phyloP scores from a whole-genome alignment of 2,888 invertebrate genomes.

The Oxyteleia sp. region DNA sequence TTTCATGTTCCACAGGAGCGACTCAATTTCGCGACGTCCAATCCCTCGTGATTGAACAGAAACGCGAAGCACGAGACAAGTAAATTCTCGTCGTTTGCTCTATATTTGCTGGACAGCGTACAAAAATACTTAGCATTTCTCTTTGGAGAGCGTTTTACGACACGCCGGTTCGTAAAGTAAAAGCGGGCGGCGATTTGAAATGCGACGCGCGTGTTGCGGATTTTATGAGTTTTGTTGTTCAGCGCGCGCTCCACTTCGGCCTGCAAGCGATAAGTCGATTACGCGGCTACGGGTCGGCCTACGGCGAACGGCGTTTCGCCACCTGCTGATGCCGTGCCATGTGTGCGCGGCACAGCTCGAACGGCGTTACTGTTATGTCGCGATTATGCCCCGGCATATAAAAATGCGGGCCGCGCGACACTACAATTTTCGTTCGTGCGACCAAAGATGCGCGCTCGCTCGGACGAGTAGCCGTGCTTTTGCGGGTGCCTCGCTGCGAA shows the following conservation, averaged over 20 bases:
- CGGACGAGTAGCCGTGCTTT: constrained; percentile 28
- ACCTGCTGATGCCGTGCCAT: constrained; percentile 36
- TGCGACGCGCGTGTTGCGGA: constrained; percentile 28
- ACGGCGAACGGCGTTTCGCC: constrained; percentile 21
- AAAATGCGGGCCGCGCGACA: constrained; percentile 34
- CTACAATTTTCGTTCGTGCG: constrained; percentile 25
- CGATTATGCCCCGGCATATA: not conserved
- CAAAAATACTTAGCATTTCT: constrained; percentile 16
- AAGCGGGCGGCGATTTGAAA: constrained; percentile 10
- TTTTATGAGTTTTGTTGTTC: constrained; percentile 33
- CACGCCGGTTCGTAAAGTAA: constrained; percentile 11
- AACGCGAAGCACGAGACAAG: not conserved
- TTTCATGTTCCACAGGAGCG: no score
- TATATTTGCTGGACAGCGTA: constrained; percentile 1
- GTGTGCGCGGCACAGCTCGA: constrained; percentile 4
- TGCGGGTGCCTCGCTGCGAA: constrained; percentile 3
- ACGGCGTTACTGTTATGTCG: constrained; percentile 27
- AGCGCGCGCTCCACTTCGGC: constrained; percentile 20
- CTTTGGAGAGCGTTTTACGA: constrained; percentile 43
- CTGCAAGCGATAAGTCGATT: constrained; percentile 44
- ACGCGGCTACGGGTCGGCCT: constrained; percentile 2
- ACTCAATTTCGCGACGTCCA: no score
- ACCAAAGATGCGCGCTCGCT: constrained; percentile 50
- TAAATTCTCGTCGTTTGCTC: not conserved
- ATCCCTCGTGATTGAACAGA: no score